phyloP scores from a whole-genome alignment of 2,113 vertebrate species.

The Myrmophylax atrothorax region DNA sequence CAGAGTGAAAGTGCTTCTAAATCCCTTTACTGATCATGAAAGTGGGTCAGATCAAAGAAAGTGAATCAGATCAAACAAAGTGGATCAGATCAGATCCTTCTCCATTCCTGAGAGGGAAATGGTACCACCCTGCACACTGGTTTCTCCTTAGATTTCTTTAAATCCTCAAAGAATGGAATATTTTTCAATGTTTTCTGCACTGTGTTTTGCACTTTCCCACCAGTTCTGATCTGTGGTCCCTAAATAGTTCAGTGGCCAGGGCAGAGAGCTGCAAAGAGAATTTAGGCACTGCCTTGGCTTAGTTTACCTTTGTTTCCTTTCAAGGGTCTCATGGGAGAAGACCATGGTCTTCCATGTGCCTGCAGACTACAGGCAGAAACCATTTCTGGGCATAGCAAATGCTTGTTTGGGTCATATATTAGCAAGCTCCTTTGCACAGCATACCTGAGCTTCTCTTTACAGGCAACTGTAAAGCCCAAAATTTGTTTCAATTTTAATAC shows the following conservation, averaged over 20 bases:
- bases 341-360: not conserved
- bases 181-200: not conserved
- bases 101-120: not conserved
- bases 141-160: not conserved
- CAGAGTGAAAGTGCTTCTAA: not conserved
- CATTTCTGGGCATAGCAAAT: not conserved
- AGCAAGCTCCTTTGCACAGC: not conserved
- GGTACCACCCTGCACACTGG: not conserved
- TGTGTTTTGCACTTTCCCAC: not conserved
- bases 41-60: not conserved
- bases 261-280: not conserved
- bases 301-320: not conserved
- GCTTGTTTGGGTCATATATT: not conserved
- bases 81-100: not conserved
- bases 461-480: not conserved
- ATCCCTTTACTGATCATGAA: not conserved
- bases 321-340: not conserved
- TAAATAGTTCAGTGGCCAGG: not conserved
- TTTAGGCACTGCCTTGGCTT: not conserved
- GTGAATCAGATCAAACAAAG: not conserved
- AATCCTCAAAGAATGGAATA: not conserved
- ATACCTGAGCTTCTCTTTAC: not conserved
- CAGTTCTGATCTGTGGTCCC: not conserved
- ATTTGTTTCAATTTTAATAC: not conserved
- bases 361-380: not conserved